Percentiles rank a stretch among this genome's conserved stretches.
phyloP scores from a whole-genome alignment of 2,888 invertebrate genomes.

The Pollenia labialis region DNA sequence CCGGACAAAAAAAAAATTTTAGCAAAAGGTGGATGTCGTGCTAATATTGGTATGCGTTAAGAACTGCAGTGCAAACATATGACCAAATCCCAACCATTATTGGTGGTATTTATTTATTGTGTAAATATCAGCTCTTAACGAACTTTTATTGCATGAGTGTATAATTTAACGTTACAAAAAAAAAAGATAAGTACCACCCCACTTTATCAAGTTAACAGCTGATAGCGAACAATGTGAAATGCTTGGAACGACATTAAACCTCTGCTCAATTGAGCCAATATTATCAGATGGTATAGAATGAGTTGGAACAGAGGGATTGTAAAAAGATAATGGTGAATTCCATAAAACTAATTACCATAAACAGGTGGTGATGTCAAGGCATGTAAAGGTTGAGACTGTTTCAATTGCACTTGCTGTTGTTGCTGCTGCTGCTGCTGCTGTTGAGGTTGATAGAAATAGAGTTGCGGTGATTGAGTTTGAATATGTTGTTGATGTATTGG shows the following conservation, averaged over 20 bases:
- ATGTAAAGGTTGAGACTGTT: slow-evolving; percentile 52
- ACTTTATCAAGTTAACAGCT: background rate
- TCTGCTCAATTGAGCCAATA: slow-evolving; percentile 17
- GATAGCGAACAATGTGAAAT: background rate
- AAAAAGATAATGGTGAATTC: slow-evolving; percentile 18
- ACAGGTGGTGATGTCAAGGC: slow-evolving; percentile 55
- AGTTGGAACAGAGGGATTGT: background rate
- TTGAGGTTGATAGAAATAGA: slow-evolving; percentile 57
- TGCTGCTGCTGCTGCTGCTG: slow-evolving; percentile 40
- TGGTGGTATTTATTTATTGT: too few species aligned
- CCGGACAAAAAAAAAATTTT: too few species aligned
- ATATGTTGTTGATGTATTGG: slow-evolving; percentile 51
- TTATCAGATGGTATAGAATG: background rate
- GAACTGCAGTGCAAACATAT: too few species aligned
- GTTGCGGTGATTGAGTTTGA: slow-evolving; percentile 52
- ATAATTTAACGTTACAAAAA: too few species aligned
- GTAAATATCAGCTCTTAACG: too few species aligned
- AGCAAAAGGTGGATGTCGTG: too few species aligned
- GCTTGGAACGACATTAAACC: slow-evolving; percentile 16
- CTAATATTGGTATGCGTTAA: too few species aligned
- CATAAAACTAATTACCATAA: slow-evolving; percentile 70
- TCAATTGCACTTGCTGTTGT: slow-evolving; percentile 44
- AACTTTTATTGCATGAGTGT: too few species aligned
- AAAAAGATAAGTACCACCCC: too few species aligned
- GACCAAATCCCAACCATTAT: too few species aligned